Evolutionary conservation across 2,888 invertebrate genomes (phyloP).

Genomic region (Ornithoptera alexandrae): DNA sequence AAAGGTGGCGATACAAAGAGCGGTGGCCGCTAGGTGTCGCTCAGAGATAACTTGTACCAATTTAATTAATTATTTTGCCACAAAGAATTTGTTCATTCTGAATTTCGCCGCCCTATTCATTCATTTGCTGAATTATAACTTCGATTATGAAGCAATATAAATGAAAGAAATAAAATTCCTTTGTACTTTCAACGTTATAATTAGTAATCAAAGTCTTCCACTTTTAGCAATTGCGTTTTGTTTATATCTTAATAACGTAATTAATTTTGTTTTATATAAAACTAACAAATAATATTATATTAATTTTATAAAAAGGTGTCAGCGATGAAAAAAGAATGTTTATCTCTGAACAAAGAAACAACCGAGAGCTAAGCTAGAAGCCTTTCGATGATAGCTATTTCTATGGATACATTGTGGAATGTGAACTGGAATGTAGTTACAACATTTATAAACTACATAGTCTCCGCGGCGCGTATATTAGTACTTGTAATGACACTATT

Average conservation of each 20-base stretch:
- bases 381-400: conserved; percentile 20
- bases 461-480: not conserved
- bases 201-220: not conserved
- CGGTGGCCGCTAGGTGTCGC: conserved; percentile 76
- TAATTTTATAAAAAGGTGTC: conserved; percentile 1
- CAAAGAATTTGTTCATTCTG: conserved; percentile 71
- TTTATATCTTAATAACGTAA: too few relatives aligned
- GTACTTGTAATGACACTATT: not conserved
- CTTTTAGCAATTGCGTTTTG: too few relatives aligned
- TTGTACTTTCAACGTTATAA: conserved; percentile 10
- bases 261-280: too few relatives aligned
- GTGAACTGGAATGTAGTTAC: conserved; percentile 14
- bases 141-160: conserved; percentile 58
- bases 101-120: conserved; percentile 58
- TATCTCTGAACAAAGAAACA: conserved; percentile 11
- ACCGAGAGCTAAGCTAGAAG: conserved; percentile 15
- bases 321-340: not conserved
- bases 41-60: conserved; percentile 74
- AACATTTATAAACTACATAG: conserved; percentile 5
- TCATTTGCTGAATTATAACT: conserved; percentile 59
- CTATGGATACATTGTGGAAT: conserved; percentile 21
- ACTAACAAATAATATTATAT: too few relatives aligned
- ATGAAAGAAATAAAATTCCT: conserved; percentile 32
- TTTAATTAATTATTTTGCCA: conserved; percentile 77
- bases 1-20: conserved; percentile 74